Evolutionary conservation across 2,113 vertebrate genomes (phyloP).

Genomic region (Phalacrocorax carbo): DNA sequence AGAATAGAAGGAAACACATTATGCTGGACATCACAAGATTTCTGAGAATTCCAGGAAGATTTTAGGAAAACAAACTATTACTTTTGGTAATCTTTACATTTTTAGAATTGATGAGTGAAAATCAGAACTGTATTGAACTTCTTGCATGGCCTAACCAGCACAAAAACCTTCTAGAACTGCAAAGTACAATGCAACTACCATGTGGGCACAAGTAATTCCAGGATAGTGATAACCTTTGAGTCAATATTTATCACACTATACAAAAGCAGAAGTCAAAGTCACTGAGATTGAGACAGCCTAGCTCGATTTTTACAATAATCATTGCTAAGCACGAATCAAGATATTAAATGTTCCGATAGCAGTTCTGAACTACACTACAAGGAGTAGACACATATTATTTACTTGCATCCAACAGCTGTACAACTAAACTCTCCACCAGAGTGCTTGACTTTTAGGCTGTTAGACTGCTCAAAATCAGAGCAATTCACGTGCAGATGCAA

Average conservation of each 20-base stretch:
- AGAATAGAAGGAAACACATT: accelerated
- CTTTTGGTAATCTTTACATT: not conserved
- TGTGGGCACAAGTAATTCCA: not conserved
- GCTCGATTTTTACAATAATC: not conserved
- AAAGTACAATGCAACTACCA: not conserved
- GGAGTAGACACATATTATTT: not conserved
- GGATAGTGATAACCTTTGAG: not conserved
- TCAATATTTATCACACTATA: not conserved
- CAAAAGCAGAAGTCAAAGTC: not conserved
- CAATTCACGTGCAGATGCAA: not conserved
- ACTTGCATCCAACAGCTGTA: not conserved
- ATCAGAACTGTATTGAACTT: not conserved
- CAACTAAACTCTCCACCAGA: not conserved
- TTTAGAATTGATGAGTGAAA: not conserved
- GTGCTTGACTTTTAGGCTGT: not conserved
- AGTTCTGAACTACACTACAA: not conserved
- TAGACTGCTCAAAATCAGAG: not conserved
- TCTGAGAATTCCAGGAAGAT: not conserved
- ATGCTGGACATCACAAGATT: not conserved
- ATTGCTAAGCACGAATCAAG: not conserved
- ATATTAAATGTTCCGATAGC: not conserved
- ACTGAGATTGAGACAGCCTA: not conserved
- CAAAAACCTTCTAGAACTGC: not conserved
- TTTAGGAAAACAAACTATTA: not conserved
- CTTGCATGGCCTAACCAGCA: not conserved